Conservation (phyloP, 2,113 vertebrate genomes). For the Ramphastos sulfuratus region DNA sequence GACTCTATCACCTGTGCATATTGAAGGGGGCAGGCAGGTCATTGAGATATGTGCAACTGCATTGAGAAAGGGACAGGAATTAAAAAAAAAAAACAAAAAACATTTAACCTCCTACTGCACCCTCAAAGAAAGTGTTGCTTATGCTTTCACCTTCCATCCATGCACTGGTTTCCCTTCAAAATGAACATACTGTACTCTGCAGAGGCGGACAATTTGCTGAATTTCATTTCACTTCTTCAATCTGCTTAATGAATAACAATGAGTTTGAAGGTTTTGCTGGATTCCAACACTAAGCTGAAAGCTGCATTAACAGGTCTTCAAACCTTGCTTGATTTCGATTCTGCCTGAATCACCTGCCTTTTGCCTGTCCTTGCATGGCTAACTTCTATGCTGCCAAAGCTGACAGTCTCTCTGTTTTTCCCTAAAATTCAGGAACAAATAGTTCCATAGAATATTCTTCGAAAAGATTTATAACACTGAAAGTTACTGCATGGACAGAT, state of each 20-base stretch:
- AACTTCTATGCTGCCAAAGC: background rate
- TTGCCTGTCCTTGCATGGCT: background rate
- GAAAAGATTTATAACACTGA: background rate
- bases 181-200: conserved; percentile 54
- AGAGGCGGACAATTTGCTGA: conserved; percentile 59
- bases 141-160: conserved; percentile 8
- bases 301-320: conserved; percentile 9
- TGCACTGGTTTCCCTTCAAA: background rate
- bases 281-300: conserved; percentile 2
- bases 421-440: background rate
- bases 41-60: background rate
- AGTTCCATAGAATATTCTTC: background rate
- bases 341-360: background rate
- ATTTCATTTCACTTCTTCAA: conserved; percentile 58
- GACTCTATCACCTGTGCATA: background rate
- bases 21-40: background rate
- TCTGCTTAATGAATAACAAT: conserved; percentile 66
- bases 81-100: background rate
- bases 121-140: background rate
- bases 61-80: background rate
- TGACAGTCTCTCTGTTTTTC: background rate
- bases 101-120: background rate
- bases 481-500: conserved; percentile 17
- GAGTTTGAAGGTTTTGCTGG: conserved; percentile 34
- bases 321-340: background rate